Base-by-base conservation (phyloP, 2,113 vertebrate species). In the Peromyscus polionotus region DNA sequence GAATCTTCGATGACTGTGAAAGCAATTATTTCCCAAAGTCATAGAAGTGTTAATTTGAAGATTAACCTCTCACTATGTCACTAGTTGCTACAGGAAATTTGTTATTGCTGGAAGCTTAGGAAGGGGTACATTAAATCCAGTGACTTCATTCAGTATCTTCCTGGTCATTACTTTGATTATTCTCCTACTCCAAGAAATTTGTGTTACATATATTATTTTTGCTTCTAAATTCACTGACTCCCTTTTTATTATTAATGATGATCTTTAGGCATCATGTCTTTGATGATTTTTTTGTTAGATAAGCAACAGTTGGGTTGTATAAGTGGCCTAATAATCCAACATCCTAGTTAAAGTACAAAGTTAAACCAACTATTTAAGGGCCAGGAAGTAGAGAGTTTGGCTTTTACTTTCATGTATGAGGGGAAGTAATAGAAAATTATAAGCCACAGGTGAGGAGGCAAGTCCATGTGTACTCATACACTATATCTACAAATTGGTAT, bases 311-410 rank as follows among this genome's bases (percentile, higher is more conserved):
- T 80, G 84, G 7, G 81, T 54, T 36, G 1, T 70, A n/a, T 65
- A 65, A 59, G 51, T 2, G 45, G 7, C 11, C 24, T 1, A 73
- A 48, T 20, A 72, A 2, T 67, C 77, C 5, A 33, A 33, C 63
- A 72, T 5, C 77, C n/a, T 65, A 80, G 20, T 48, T 77, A 72
- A 39, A 4, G 1, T 5, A 48, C 17, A 20, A 13, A 54, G 1
- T 51, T 26, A 14, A 72, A 3, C 24, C 94, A 84, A 39, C 0
- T 48, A 33, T 9, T 5, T 12, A 63, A 36, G 36, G 42, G 24
- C 0, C 11, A 42, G 7, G 0, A 1, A 24, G 0, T 33, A 8
- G 7, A 54, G 19, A 51, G 26, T 77, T 8, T 51, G 28, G 6
- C 31, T 80, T 80, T 36, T 48, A 6, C 68, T 36, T n/a, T 36